Base-by-base conservation (phyloP, 2,888 invertebrate genomes). In the Holacanthella duospinosa region DNA sequence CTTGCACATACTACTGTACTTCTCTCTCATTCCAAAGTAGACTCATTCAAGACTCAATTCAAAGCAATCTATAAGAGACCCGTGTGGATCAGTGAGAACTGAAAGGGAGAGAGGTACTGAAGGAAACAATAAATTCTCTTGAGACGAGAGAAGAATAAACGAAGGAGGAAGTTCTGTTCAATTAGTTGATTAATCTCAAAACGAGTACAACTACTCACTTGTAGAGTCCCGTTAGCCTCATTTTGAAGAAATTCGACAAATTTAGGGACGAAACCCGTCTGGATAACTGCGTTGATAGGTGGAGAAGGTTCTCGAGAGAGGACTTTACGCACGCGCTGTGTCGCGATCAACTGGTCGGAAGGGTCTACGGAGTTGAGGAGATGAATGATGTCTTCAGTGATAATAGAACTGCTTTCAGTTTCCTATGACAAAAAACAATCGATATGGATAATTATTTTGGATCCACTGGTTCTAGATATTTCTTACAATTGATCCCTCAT, bases 281-380 rank as follows among this genome's bases (percentile, higher is more conserved):
- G 83, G 76, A 96, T 93, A 54, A 96, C 95, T 82, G 93, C 93
- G 78, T 95, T 93, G 73, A 96, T 96, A 1, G 95, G 96, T 61
- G 96, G 96, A 81, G 94, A 93, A 2, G 95, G 94, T 79, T 96
- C 95, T 77, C 88, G 84, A 71, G 94, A 94, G 61, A 96, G 80
- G 59, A 96, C 82, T 80, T 94, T 95, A 64, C 96, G 83, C 79
- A 95, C 93, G 76, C 89, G 91, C 77, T 94, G 93, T 65, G 93
- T 93, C 3, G 93, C 92, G 74, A 82, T 80, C 68, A 94, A 82
- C 77, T 93, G 93, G 73, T 88, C 86, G 71, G 87, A 85, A 63
- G 86, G 83, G 76, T 86, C 83, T 54, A 82, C 80, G 75, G 88
- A 87, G 76, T 88, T 88, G 27, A 96, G 80, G 69, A 87, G 88